Conservation (phyloP, 2,797 vertebrate genomes). For the Melanotaenia boesemani region DNA sequence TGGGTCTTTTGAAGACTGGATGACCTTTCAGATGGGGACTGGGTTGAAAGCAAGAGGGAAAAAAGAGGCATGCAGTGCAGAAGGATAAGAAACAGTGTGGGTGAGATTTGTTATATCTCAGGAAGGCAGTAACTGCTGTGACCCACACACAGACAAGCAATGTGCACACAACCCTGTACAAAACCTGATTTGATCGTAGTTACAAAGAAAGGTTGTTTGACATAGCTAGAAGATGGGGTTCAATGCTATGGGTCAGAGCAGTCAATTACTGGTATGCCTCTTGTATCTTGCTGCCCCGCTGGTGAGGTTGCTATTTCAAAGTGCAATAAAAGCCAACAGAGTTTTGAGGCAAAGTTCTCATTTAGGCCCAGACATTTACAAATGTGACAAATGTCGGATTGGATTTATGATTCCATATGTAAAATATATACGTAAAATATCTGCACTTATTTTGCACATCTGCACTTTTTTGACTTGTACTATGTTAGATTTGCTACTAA, state of each 20-base stretch:
- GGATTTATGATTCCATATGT: no score
- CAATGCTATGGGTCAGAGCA: neutral
- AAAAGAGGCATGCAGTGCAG: slow-evolving; percentile 32
- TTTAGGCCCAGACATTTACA: neutral
- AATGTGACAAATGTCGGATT: neutral
- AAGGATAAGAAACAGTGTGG: slow-evolving; percentile 41
- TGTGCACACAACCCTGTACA: neutral
- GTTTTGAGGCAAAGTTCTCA: neutral
- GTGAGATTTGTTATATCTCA: slow-evolving; percentile 55
- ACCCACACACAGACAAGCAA: slow-evolving; percentile 37
- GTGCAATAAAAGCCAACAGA: neutral
- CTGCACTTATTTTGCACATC: neutral
- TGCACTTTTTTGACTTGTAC: no score
- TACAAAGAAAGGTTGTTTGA: slow-evolving; percentile 23
- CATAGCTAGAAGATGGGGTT: slow-evolving; percentile 6
- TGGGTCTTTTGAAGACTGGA: slow-evolving; percentile 34
- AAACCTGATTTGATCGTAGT: slow-evolving; percentile 6
- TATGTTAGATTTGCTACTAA: neutral
- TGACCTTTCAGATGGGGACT: slow-evolving; percentile 59
- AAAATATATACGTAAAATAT: neutral
- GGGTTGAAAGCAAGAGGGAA: slow-evolving; percentile 40
- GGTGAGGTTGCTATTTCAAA: slow-evolving; percentile 1
- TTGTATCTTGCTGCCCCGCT: slow-evolving; percentile 2
- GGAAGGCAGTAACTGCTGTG: slow-evolving; percentile 45
- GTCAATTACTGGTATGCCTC: neutral